These are phyloP conservation scores for Phocides pigmalion DNA, from an alignment of 1,140 invertebrate genomes.

Conservation along the genomic window DNA sequence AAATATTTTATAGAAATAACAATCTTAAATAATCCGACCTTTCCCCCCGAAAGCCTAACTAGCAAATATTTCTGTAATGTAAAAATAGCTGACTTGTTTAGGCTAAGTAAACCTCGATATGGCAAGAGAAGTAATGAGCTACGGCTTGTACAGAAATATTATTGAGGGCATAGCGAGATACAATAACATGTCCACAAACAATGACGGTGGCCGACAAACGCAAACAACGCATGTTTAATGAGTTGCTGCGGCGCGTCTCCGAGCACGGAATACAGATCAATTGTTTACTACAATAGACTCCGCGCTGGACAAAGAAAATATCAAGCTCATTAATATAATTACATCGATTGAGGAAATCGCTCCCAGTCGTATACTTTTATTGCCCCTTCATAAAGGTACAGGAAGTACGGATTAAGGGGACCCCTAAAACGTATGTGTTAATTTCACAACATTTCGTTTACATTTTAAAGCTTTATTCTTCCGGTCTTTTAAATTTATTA, in stretches of 20 bases:
- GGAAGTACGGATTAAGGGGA: slow-evolving; percentile 13
- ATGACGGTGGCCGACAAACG: slow-evolving; percentile 50
- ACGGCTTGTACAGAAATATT: slow-evolving; percentile 42
- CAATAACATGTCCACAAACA: slow-evolving; percentile 57
- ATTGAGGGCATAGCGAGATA: slow-evolving; percentile 52
- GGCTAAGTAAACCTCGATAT: background rate
- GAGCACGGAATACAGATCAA: slow-evolving; percentile 71
- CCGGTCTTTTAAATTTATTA: too few species aligned
- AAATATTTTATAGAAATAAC: too few species aligned
- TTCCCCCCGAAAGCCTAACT: too few species aligned
- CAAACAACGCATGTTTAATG: slow-evolving; percentile 71
- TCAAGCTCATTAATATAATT: slow-evolving; percentile 53
- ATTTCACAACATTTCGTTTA: background rate
- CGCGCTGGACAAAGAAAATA: slow-evolving; percentile 61
- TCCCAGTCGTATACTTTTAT: slow-evolving; percentile 16
- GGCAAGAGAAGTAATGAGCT: background rate
- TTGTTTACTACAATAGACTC: slow-evolving; percentile 61
- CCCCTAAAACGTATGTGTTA: slow-evolving; percentile 5
- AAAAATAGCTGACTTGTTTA: too few species aligned
- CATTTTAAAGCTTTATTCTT: too few species aligned
- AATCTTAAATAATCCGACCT: too few species aligned
- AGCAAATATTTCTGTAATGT: too few species aligned
- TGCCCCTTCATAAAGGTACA: slow-evolving; percentile 20
- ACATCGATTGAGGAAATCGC: slow-evolving; percentile 36
- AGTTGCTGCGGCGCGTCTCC: slow-evolving; percentile 47